phyloP scores from a whole-genome alignment of 2,113 vertebrate species.

The Scortum barcoo region DNA sequence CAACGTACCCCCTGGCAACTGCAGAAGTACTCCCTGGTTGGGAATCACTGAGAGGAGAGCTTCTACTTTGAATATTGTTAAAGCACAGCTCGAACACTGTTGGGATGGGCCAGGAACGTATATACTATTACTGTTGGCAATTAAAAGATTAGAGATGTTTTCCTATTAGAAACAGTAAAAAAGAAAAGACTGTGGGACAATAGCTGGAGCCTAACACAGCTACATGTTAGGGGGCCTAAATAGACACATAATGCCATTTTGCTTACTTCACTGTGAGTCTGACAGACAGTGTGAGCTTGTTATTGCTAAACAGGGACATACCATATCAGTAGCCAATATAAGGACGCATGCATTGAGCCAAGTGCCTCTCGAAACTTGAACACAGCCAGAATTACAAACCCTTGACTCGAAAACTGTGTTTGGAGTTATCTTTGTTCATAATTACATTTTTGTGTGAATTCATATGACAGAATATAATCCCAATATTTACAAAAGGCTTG shows the following conservation, averaged over 20 bases:
- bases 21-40: background rate
- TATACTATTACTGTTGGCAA: conserved; percentile 29
- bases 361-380: conserved; percentile 27
- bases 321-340: conserved; percentile 2
- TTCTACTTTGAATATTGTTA: conserved; percentile 6
- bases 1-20: background rate
- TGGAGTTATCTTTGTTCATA: conserved; percentile 24
- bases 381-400: background rate
- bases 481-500: conserved; percentile 72
- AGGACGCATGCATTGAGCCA: conserved; percentile 6
- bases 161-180: conserved; percentile 46
- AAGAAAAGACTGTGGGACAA: conserved; percentile 57
- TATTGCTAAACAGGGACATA: conserved; percentile 42
- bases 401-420: conserved; percentile 1
- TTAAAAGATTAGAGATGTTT: conserved; percentile 56
- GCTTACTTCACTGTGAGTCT: conserved; percentile 42
- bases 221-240: conserved; percentile 58
- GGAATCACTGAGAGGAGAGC: conserved; percentile 9
- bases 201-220: conserved; percentile 46
- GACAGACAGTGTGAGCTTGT: conserved; percentile 48
- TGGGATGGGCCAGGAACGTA: conserved; percentile 26
- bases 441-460: conserved; percentile 40
- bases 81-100: conserved; percentile 14
- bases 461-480: conserved; percentile 52
- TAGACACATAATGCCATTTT: conserved; percentile 58